phyloP scores from a whole-genome alignment of 2,113 vertebrate species.

The Lepisosteus oculatus region DNA sequence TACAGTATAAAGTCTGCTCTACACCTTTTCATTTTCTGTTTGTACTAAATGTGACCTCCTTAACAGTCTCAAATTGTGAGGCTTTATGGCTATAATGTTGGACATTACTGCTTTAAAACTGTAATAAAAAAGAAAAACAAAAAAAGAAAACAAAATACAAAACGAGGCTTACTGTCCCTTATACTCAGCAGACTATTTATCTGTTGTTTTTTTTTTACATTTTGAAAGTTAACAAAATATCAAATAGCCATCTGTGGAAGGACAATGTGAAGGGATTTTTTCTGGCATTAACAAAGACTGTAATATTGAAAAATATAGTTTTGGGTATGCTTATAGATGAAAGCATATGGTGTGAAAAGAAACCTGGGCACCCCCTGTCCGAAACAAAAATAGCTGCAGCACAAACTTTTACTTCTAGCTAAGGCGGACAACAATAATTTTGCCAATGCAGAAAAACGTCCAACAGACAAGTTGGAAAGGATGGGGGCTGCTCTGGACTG shows the following conservation, averaged over 20 bases:
- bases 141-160: neutral
- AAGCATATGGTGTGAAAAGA: conserved; percentile 19
- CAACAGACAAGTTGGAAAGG: conserved; percentile 54
- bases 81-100: conserved; percentile 3
- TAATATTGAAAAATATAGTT: conserved; percentile 49
- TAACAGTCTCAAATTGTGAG: neutral
- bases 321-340: conserved; percentile 39
- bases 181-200: conserved; percentile 7
- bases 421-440: conserved; percentile 47
- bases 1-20: neutral
- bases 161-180: conserved; percentile 8
- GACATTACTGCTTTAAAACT: conserved; percentile 17
- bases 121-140: conserved; percentile 23
- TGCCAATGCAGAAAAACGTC: conserved; percentile 55
- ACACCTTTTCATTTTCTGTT: neutral
- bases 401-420: conserved; percentile 11
- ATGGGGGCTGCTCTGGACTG: conserved; percentile 53
- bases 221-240: conserved; percentile 24
- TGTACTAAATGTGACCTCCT: neutral
- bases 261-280: conserved; percentile 9
- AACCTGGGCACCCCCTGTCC: conserved; percentile 7
- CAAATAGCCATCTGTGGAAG: conserved; percentile 16
- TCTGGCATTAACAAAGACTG: conserved; percentile 23
- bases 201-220: conserved; percentile 18
- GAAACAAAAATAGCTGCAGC: conserved; percentile 13